phyloP scores from a whole-genome alignment of 2,113 vertebrate species.

The Forbesichthys papilliferus region DNA sequence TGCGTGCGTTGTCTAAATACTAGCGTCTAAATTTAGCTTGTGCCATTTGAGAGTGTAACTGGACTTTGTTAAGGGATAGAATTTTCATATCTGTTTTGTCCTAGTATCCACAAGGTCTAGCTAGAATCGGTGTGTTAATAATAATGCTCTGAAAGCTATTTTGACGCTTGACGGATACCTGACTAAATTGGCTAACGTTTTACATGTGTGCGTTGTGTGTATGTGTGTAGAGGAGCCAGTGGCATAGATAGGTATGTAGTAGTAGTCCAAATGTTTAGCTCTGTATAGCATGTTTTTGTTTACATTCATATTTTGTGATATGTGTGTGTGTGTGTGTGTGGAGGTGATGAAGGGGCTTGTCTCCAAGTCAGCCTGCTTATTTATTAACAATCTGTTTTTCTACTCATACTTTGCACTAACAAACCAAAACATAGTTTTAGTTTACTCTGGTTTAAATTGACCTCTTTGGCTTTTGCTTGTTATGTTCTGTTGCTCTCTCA shows the following conservation, averaged over 20 bases:
- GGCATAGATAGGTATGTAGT: constrained; percentile 22
- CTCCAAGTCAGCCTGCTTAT: neutral
- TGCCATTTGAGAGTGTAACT: constrained; percentile 34
- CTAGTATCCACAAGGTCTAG: neutral
- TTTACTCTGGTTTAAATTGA: constrained; percentile 30
- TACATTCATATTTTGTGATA: neutral
- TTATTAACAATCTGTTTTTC: neutral
- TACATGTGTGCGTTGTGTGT: constrained; percentile 52
- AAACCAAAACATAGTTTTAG: neutral
- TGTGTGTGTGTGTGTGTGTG: constrained; percentile 11
- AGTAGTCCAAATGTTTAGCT: constrained; percentile 4
- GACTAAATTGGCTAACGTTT: neutral
- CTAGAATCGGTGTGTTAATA: neutral
- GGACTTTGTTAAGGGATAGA: constrained; percentile 9
- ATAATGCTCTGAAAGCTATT: neutral
- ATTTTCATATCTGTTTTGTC: neutral
- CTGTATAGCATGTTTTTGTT: constrained; percentile 2
- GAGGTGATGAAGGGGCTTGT: neutral
- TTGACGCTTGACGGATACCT: constrained; percentile 6
- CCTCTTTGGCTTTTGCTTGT: constrained; percentile 41
- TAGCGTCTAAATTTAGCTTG: constrained; percentile 63
- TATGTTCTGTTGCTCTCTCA: constrained; percentile 52
- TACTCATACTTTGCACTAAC: neutral
- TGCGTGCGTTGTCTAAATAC: constrained; percentile 42
- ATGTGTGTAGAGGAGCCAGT: constrained; percentile 61